Percentiles rank a stretch among this genome's conserved stretches.
Evolutionary conservation across 1,140 invertebrate genomes (phyloP).

Genomic region (Steinernema khuongi): DNA sequence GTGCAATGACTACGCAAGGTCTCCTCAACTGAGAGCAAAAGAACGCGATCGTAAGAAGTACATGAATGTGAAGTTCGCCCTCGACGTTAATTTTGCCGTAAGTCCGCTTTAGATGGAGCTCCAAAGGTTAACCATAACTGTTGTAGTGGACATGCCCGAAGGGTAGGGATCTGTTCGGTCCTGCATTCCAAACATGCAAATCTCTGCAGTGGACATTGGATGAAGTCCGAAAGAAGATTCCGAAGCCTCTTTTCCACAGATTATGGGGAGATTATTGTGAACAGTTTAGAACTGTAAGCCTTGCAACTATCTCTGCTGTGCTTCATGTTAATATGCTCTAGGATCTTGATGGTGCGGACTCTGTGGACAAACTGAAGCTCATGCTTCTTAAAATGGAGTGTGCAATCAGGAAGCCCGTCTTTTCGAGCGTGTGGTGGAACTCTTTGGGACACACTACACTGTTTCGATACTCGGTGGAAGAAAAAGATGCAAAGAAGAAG

Average conservation of each 20-base stretch:
- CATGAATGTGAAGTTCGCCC: conserved; percentile 29
- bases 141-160: conserved; percentile 26
- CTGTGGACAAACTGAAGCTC: conserved; percentile 5
- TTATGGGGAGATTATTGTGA: conserved; percentile 23
- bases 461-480: conserved; percentile 24
- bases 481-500: conserved; percentile 25
- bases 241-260: conserved; percentile 31
- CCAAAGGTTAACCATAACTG: conserved; percentile 18
- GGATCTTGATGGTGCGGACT: conserved; percentile 15
- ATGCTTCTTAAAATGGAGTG: conserved; percentile 27
- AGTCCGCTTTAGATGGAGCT: neutral
- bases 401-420: conserved; percentile 25
- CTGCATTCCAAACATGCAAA: conserved; percentile 11
- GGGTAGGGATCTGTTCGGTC: conserved; percentile 32
- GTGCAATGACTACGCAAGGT: conserved; percentile 19
- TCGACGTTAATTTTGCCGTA: conserved; percentile 22
- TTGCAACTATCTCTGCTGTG: conserved; percentile 5
- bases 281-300: conserved; percentile 19
- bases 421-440: conserved; percentile 31
- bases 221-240: conserved; percentile 27
- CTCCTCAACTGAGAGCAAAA: conserved; percentile 19
- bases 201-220: conserved; percentile 30
- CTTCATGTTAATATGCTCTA: too few relatives aligned
- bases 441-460: conserved; percentile 28
- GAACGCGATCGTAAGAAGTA: conserved; percentile 33